phyloP scores from a whole-genome alignment of 2,797 vertebrate genomes.

The Lophura swinhoii region DNA sequence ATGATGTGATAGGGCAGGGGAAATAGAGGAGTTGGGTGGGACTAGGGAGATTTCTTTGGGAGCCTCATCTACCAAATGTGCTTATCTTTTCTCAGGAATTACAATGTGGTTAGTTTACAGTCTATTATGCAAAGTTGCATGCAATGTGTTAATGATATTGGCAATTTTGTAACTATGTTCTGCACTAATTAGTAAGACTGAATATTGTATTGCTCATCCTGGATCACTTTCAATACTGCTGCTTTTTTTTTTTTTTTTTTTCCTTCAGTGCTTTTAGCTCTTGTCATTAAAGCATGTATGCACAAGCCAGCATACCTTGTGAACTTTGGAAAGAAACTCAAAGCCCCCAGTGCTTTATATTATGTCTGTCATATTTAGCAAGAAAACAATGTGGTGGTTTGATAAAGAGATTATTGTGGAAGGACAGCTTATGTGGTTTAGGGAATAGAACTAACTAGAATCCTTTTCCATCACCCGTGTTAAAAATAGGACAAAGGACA shows the following conservation, averaged over 20 bases:
- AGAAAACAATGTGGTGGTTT: constrained; percentile 48
- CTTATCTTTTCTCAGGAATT: constrained; percentile 50
- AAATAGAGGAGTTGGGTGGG: constrained; percentile 11
- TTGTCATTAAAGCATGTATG: constrained; percentile 43
- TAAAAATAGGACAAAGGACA: neutral
- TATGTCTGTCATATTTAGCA: constrained; percentile 35
- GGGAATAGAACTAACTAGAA: constrained; percentile 15
- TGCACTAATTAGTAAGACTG: constrained; percentile 60
- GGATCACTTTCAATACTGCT: constrained; percentile 63
- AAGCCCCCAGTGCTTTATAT: constrained; percentile 42
- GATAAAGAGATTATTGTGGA: constrained; percentile 56
- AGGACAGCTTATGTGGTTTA: constrained; percentile 14
- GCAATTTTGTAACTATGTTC: constrained; percentile 58
- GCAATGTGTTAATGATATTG: constrained; percentile 60
- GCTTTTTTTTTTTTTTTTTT: neutral
- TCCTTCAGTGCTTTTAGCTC: constrained; percentile 25
- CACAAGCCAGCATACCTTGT: constrained; percentile 48
- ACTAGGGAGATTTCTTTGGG: neutral
- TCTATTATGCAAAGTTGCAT: constrained; percentile 47
- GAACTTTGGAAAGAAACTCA: constrained; percentile 58
- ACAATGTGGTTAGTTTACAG: constrained; percentile 57
- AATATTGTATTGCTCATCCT: constrained; percentile 51
- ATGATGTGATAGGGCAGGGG: neutral
- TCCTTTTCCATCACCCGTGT: neutral
- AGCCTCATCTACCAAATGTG: neutral